Evolutionary conservation across 2,888 invertebrate species (phyloP).

Genomic region (Gryllus longicercus): DNA sequence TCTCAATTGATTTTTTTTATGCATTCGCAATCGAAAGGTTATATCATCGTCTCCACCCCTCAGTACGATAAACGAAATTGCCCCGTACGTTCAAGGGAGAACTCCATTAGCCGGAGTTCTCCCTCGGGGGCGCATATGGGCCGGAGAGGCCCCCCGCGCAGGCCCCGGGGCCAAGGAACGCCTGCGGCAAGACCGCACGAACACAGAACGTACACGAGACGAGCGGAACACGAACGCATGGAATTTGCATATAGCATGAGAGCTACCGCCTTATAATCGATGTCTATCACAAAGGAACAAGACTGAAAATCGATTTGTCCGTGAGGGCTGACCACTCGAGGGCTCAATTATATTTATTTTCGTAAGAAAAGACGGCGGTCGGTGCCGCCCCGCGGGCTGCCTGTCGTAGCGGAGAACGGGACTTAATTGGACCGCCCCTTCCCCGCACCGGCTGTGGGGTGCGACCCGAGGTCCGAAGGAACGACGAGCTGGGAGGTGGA

Average conservation of each 20-base stretch:
- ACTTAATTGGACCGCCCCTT: background rate
- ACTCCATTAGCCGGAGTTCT: background rate
- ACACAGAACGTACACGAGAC: no score
- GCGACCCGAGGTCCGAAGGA: no score
- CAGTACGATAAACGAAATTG: no score
- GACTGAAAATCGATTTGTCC: slow-evolving; percentile 5
- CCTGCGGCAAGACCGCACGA: no score
- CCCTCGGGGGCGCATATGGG: background rate
- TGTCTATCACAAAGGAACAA: slow-evolving; percentile 11
- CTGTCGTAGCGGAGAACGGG: background rate
- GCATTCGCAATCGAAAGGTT: no score
- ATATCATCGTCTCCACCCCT: no score
- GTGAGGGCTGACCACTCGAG: background rate
- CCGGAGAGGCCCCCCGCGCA: background rate
- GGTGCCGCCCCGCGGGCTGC: background rate
- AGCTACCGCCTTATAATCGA: background rate
- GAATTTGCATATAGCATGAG: background rate
- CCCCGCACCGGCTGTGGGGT: background rate
- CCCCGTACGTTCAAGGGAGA: background rate
- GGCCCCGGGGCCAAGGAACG: background rate
- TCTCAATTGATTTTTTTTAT: no score
- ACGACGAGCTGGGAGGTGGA: no score
- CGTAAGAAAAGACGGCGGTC: background rate
- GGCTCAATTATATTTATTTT: slow-evolving; percentile 17
- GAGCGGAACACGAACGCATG: background rate